These are phyloP conservation scores for Andrena cerasifolii DNA, from an alignment of 1,140 invertebrate species.

Conservation along the genomic window DNA sequence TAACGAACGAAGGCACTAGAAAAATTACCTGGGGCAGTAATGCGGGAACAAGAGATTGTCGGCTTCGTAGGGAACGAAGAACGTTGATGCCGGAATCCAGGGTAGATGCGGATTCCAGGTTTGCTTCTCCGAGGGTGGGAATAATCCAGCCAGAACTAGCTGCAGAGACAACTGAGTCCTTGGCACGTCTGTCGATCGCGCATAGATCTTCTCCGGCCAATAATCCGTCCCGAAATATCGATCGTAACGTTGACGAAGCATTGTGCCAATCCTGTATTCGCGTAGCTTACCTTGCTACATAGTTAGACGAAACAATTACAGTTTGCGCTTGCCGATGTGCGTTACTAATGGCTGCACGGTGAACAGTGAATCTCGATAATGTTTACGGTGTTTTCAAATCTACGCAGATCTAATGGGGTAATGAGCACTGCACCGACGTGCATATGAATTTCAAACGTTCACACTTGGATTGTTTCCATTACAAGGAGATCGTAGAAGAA, in stretches of 20 bases:
- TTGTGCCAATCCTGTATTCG: conserved; percentile 84
- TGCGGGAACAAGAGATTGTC: conserved; percentile 76
- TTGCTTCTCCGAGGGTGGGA: conserved; percentile 84
- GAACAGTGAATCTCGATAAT: not conserved
- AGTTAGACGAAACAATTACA: conserved; percentile 27
- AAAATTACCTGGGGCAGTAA: conserved; percentile 73
- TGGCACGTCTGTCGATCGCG: conserved; percentile 83
- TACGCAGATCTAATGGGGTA: too few species aligned
- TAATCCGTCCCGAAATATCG: conserved; percentile 83
- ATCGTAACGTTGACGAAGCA: conserved; percentile 84
- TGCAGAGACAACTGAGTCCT: conserved; percentile 89
- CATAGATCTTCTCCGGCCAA: conserved; percentile 81
- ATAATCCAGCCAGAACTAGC: conserved; percentile 87
- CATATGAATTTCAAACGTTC: too few species aligned
- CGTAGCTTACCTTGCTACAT: conserved; percentile 84
- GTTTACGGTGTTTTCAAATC: not conserved
- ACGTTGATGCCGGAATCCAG: conserved; percentile 85
- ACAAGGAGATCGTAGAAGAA: too few species aligned
- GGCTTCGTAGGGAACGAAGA: conserved; percentile 57
- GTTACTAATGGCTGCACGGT: not conserved
- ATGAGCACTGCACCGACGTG: too few species aligned
- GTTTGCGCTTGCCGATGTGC: not conserved
- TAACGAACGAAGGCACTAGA: conserved; percentile 10
- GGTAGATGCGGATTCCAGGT: conserved; percentile 84
- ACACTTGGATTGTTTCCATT: too few species aligned